Evolutionary conservation across 2,113 vertebrate genomes (phyloP).

Genomic region (Proterorhinus semilunaris): DNA sequence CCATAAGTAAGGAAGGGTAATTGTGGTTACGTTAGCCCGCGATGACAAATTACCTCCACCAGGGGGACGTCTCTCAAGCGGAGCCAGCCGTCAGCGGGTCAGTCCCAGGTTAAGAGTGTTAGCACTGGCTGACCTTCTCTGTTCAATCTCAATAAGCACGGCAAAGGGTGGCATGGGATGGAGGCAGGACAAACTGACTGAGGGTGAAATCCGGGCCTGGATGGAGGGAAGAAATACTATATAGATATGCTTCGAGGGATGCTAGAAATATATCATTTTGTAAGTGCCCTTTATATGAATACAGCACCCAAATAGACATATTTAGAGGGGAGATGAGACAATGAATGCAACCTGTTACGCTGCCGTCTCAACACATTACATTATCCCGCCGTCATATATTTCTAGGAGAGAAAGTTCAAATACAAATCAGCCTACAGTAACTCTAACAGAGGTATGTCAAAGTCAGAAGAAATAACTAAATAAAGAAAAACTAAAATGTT

Average conservation of each 20-base stretch:
- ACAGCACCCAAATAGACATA: not conserved
- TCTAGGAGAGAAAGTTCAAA: too few relatives aligned
- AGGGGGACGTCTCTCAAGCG: constrained; percentile 55
- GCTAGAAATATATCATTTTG: not conserved
- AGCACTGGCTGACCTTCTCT: constrained; percentile 70
- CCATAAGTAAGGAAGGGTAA: constrained; percentile 66
- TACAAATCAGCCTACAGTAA: too few relatives aligned
- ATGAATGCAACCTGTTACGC: not conserved
- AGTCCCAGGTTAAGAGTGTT: constrained; percentile 61
- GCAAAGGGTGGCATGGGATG: constrained; percentile 27
- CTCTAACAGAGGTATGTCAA: too few relatives aligned
- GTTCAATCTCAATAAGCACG: constrained; percentile 34
- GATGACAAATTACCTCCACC: constrained; percentile 70
- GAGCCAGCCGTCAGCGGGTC: constrained; percentile 52
- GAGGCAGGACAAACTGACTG: constrained; percentile 1
- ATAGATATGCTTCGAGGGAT: not conserved
- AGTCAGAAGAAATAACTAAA: too few relatives aligned
- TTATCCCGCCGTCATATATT: too few relatives aligned
- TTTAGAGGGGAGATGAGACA: not conserved
- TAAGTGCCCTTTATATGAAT: not conserved
- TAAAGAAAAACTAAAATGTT: too few relatives aligned
- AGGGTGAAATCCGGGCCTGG: not conserved
- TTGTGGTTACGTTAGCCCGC: constrained; percentile 62
- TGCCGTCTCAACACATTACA: too few relatives aligned
- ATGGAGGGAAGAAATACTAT: too few relatives aligned